Conservation (phyloP, 2,888 invertebrate genomes). For the Rugalucina vietnamica region DNA sequence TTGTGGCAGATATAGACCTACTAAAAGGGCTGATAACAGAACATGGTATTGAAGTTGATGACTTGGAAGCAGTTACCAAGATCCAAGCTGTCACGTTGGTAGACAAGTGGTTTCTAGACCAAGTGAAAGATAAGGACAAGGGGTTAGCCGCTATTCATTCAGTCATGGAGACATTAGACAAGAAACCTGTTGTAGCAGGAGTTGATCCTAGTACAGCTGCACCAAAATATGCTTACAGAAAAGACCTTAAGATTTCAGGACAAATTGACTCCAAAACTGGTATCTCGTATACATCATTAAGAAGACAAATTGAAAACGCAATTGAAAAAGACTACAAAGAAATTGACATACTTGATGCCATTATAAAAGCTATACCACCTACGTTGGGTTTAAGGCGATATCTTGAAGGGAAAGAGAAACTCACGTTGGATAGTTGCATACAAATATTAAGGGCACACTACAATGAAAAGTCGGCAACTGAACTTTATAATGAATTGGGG, state of each 20-base stretch:
- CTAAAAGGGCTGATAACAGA: not conserved
- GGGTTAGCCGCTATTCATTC: not conserved
- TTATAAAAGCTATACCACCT: slow-evolving; percentile 2
- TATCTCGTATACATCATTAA: not conserved
- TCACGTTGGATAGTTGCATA: not conserved
- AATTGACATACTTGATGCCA: not conserved
- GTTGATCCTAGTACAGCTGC: not conserved
- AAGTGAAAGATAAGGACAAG: not conserved
- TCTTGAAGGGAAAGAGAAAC: not conserved
- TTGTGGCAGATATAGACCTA: not conserved
- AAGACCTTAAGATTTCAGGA: slow-evolving; percentile 1
- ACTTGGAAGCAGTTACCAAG: not conserved
- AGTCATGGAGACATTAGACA: not conserved
- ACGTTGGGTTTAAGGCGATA: not conserved
- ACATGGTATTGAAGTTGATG: slow-evolving; percentile 3
- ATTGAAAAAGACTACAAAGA: not conserved
- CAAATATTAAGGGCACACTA: slow-evolving; percentile 17
- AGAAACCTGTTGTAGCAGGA: not conserved
- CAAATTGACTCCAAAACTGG: slow-evolving; percentile 10
- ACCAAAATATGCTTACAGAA: not conserved
- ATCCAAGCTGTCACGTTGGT: not conserved
- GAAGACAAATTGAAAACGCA: not conserved
- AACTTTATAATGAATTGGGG: slow-evolving; percentile 32
- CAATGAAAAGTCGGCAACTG: slow-evolving; percentile 28
- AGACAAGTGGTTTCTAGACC: not conserved